A percentile compares a stretch with the other conserved stretches of the same genome.
These are phyloP conservation scores for Zeugodacus cucurbitae DNA, from an alignment of 1,140 invertebrate species.

Conservation along the genomic window DNA sequence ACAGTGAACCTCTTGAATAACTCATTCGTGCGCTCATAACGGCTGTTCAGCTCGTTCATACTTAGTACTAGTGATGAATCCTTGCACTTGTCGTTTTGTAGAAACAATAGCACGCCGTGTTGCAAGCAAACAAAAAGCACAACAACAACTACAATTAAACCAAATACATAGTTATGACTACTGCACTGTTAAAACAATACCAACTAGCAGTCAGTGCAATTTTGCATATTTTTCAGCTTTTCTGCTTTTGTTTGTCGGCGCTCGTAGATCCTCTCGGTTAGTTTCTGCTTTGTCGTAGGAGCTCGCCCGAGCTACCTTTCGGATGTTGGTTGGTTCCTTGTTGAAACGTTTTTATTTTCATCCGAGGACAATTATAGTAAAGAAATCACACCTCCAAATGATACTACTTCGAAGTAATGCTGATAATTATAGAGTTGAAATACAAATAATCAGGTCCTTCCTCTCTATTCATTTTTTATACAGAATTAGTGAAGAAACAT, in stretches of 20 bases:
- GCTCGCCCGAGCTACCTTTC: not conserved
- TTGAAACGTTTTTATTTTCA: not conserved
- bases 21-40: not conserved
- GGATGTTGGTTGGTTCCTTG: not conserved
- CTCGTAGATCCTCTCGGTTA: not conserved
- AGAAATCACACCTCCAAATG: too few species aligned
- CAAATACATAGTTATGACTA: not conserved
- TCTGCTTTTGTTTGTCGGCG: not conserved
- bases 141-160: not conserved
- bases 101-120: not conserved
- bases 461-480: too few species aligned
- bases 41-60: not conserved
- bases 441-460: too few species aligned
- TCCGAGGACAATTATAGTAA: too few species aligned
- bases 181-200: not conserved
- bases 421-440: too few species aligned
- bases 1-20: not conserved
- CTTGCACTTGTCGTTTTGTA: constrained; percentile 11
- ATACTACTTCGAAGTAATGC: too few species aligned
- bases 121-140: not conserved
- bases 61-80: not conserved
- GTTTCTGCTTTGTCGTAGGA: not conserved
- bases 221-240: not conserved
- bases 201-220: not conserved
- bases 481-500: too few species aligned